Evolutionary conservation across 2,113 vertebrate genomes (phyloP), one percentile per base, ranked within the genome.

Genomic region (Cyrtonyx montezumae): DNA sequence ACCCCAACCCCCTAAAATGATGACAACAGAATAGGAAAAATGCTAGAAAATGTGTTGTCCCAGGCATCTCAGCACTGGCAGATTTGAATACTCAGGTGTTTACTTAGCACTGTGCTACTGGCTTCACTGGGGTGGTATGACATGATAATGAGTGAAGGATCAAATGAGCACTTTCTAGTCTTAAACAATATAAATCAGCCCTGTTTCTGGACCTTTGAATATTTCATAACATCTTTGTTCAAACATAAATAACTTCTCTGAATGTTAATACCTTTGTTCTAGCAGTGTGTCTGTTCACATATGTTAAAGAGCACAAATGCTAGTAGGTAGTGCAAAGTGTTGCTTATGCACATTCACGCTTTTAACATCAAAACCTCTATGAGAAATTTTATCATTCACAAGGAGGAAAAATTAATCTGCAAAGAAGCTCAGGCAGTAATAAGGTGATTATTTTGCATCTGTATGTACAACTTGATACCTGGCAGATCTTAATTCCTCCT

Each of bases 241-340:
- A 79, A 91, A 87, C 68, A 37, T 59, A 92, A 96, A 91, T 78
- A 87, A n/a, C 56, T 79, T 80, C 23, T 79, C 51, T 87, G 68
- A 58, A 67, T 83, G 19, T 55, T 78, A 56, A 53, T 87, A 65
- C 32, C 21, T 65, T 93, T 89, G 80, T 83, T 37, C 71, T 49
- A 10, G 3, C 78, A 82, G 46, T 36, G 22, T 65, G 23, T 37
- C 49, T 87, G 40, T 90, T 81, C 79, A 90, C 37, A 92, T 36
- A 37, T 42, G 5, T 68, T 53, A 87, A 87, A 56, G 73, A 66
- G 74, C 51, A 58, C 77, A 79, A 89, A 61, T 67, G 40, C 37
- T 81, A 68, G 58, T 30, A 79, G 62, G 46, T 28, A 55, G 71
- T 13, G 36, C 34, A 91, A 74, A 75, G 43, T 30, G 26, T 19